Evolutionary conservation across 2,888 invertebrate species (phyloP), one percentile per base, ranked within the genome.

Genomic region (Salpingus planirostris): DNA sequence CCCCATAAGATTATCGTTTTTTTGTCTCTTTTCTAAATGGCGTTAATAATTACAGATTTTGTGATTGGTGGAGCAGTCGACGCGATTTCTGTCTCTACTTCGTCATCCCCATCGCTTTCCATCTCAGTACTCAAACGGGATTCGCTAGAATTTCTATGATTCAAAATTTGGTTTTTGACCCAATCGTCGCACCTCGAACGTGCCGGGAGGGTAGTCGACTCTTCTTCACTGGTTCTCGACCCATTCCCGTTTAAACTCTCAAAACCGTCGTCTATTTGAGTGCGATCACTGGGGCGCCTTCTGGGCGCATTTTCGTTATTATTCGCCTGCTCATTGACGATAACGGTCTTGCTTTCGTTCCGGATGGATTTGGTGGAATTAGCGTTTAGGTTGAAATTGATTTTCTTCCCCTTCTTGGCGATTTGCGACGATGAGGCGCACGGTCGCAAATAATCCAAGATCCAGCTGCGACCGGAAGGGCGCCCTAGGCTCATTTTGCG

Each of bases 161-260:
- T 31, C 11, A 31, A 12, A 5, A 27, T 26, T 13, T 32, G 32
- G 10, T 40, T 31, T 11, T 31, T 35, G 11, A 38, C 24, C 37
- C 37, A 35, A 23, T 32, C 35, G 21, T 42, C 36, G 11, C 36
- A 29, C 11, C 29, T 33, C 22, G 60, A 62, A 59, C 75, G 76
- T 12, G 33, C 27, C 2, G 31, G 30, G 8, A 28, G 10, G 51
- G 80, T 81, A 7, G 22, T 15, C 6, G 28, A 29, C 33, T 53
- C 55, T 40, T 55, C 57, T 43, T 59, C 60, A 31, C 57, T 60
- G 2, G 58, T 55, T 51, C 79, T 76, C 0, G 85, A 85, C 43
- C 80, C 81, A 56, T 85, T 85, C 6, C 85, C 85, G 50, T 84
- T 86, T 5, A 88, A 70, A 59, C 87, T 39, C 65, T 88, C 88